Conservation (phyloP, 2,888 invertebrate species). For the Rhabditoides inermis region DNA sequence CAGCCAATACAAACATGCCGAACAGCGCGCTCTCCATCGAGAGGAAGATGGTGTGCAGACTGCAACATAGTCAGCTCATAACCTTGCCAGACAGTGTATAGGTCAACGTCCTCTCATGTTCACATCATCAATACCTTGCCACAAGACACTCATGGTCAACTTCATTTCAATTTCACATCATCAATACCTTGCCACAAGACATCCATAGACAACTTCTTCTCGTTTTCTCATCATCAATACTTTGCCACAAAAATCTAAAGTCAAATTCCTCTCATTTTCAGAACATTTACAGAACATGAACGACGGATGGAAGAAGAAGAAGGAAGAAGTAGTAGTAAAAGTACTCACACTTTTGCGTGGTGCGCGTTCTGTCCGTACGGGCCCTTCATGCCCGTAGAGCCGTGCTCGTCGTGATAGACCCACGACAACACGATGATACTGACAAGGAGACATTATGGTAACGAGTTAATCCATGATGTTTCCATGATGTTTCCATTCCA, state of each 20-base stretch:
- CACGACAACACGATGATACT: conserved; percentile 44
- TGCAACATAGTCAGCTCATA: conserved; percentile 55
- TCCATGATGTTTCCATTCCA: no score
- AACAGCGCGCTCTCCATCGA: conserved; percentile 74
- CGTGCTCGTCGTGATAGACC: conserved; percentile 40
- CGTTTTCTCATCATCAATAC: not conserved
- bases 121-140: no score
- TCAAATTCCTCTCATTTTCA: not conserved
- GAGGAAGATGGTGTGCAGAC: conserved; percentile 74
- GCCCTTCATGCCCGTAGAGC: conserved; percentile 27
- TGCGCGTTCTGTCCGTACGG: conserved; percentile 37
- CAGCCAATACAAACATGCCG: conserved; percentile 77
- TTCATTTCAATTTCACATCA: no score
- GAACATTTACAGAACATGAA: not conserved
- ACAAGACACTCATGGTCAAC: no score
- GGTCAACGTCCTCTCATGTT: no score
- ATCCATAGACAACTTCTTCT: no score
- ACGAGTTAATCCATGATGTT: not conserved
- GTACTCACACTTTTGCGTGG: conserved; percentile 47
- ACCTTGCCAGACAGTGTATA: no score
- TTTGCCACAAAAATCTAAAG: not conserved
- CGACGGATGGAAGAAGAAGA: not conserved
- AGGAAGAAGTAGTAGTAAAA: not conserved
- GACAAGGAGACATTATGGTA: conserved; percentile 2
- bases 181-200: no score